A percentile compares a stretch with the other conserved stretches of the same genome.
Evolutionary conservation across 2,113 vertebrate species (phyloP).

Genomic region (Guaruba guarouba): DNA sequence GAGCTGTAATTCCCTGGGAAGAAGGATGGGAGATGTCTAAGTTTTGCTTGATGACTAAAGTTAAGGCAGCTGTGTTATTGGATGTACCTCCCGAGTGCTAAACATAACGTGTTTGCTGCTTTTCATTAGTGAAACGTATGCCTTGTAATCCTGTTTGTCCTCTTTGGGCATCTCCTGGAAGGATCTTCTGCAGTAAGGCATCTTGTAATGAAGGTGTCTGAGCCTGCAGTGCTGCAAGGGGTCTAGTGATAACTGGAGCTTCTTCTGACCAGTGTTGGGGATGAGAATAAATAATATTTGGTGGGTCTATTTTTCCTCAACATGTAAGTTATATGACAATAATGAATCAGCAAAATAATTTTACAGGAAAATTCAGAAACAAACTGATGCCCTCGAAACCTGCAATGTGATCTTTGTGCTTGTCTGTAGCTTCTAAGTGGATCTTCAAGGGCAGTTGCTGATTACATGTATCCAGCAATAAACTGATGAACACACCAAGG

Average conservation of each 20-base stretch:
- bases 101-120: neutral
- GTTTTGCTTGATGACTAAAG: neutral
- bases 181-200: neutral
- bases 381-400: neutral
- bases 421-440: neutral
- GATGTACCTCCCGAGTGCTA: neutral
- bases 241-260: neutral
- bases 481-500: neutral
- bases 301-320: neutral
- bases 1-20: neutral
- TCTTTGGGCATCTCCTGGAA: neutral
- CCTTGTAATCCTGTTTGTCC: neutral
- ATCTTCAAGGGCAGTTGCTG: neutral
- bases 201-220: neutral
- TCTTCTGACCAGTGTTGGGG: neutral
- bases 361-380: neutral
- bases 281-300: neutral
- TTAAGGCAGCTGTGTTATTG: neutral
- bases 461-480: neutral
- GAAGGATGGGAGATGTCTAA: neutral
- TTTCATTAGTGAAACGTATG: neutral
- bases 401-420: neutral
- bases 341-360: neutral
- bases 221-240: neutral
- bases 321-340: neutral